A percentile compares a stretch with the other conserved stretches of the same genome.
phyloP scores from a whole-genome alignment of 2,888 invertebrate species.

The Entomobrya proxima region DNA sequence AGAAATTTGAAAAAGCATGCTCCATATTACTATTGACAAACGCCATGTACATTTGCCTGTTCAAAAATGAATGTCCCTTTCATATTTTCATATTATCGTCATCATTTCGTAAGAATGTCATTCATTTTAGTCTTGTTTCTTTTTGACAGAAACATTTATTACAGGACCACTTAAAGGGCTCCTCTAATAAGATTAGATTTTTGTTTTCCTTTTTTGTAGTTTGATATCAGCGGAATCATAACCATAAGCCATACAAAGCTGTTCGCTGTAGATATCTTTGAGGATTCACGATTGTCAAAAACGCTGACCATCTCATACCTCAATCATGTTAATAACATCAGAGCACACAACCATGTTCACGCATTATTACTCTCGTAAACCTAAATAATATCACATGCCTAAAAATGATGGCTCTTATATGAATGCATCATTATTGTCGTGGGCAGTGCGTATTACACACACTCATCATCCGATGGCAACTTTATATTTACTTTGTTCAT shows the following conservation, averaged over 20 bases:
- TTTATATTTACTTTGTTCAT: conserved; percentile 22
- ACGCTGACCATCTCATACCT: conserved; percentile 18
- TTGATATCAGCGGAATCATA: conserved; percentile 1
- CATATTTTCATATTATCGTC: neutral
- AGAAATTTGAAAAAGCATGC: neutral
- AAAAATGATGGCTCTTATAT: neutral
- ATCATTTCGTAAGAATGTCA: neutral
- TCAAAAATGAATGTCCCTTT: conserved; percentile 12
- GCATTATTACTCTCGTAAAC: conserved; percentile 43
- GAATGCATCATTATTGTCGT: conserved; percentile 34
- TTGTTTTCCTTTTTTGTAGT: neutral
- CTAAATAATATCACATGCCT: conserved; percentile 19
- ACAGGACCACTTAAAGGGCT: conserved; percentile 4
- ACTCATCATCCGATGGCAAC: neutral
- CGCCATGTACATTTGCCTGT: neutral
- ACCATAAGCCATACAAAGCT: neutral
- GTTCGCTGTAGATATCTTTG: neutral
- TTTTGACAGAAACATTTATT: conserved; percentile 32
- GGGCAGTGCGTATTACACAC: conserved; percentile 14
- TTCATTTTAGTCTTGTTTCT: neutral
- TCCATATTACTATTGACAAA: neutral
- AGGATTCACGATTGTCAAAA: conserved; percentile 11
- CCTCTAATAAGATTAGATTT: neutral
- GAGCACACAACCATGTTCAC: neutral
- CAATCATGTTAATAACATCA: neutral